These are phyloP conservation scores for Holcopasites calliopsidis DNA, from an alignment of 1,140 invertebrate species.

Conservation along the genomic window DNA sequence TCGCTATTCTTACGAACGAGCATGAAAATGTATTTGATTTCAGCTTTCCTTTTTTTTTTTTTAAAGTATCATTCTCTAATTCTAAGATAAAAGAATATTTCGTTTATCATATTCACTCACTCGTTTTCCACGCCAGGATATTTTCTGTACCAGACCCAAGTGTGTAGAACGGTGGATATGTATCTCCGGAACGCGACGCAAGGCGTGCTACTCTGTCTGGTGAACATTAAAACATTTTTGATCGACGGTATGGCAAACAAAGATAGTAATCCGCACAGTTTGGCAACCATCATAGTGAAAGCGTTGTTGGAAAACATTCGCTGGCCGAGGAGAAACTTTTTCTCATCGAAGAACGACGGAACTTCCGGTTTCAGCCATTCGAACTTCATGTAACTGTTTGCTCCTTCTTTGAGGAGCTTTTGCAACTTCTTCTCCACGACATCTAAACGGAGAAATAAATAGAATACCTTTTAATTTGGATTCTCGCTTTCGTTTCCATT, in stretches of 20 bases:
- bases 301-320: constrained; percentile 83
- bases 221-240: constrained; percentile 84
- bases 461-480: not conserved
- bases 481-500: not conserved
- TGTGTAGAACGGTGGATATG: constrained; percentile 83
- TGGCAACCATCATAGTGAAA: constrained; percentile 84
- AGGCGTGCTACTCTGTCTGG: constrained; percentile 83
- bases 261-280: constrained; percentile 84
- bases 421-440: constrained; percentile 49
- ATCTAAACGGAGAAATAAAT: constrained; percentile 51
- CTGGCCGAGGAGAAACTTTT: constrained; percentile 82
- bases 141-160: constrained; percentile 86
- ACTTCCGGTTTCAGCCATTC: constrained; percentile 57
- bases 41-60: too few species aligned
- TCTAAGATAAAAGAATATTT: too few species aligned
- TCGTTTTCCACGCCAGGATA: constrained; percentile 80
- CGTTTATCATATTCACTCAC: constrained; percentile 75
- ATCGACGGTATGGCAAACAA: constrained; percentile 86
- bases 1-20: too few species aligned
- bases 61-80: too few species aligned
- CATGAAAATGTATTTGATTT: too few species aligned
- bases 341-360: constrained; percentile 71
- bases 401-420: constrained; percentile 68
- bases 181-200: constrained; percentile 88
- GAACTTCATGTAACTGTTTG: constrained; percentile 58